These are phyloP conservation scores for Asteroscopus sphinx DNA, from an alignment of 2,888 invertebrate genomes.

Conservation along the genomic window DNA sequence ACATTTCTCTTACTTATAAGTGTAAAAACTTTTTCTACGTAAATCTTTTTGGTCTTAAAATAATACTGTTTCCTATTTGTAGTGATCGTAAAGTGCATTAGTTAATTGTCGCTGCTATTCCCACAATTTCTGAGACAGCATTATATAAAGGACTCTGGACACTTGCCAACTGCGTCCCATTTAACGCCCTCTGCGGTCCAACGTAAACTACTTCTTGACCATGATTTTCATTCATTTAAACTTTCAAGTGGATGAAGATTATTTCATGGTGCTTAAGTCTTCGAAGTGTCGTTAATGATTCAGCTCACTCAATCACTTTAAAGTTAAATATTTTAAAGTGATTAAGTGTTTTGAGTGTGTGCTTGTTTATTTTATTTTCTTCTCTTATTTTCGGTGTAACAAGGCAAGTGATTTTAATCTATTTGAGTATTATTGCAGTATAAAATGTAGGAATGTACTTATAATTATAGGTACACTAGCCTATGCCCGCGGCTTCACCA, in stretches of 20 bases:
- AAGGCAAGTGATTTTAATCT: no score
- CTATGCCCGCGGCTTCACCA: no score
- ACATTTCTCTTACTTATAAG: neutral
- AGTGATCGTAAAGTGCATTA: slow-evolving; percentile 10
- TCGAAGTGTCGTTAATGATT: slow-evolving; percentile 1
- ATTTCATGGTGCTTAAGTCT: slow-evolving; percentile 8
- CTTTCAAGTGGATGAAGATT: slow-evolving; percentile 4
- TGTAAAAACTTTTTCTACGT: neutral
- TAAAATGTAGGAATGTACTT: no score
- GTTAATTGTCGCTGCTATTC: slow-evolving; percentile 9
- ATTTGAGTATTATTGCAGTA: no score
- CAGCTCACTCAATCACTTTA: neutral
- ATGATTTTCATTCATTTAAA: slow-evolving; percentile 23
- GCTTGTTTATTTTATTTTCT: neutral
- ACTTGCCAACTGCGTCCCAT: slow-evolving; percentile 20
- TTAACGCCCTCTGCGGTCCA: slow-evolving; percentile 15
- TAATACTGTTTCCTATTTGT: slow-evolving; percentile 2
- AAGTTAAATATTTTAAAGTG: no score
- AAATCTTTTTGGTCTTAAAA: neutral
- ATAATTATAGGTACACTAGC: no score
- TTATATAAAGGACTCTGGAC: slow-evolving; percentile 21
- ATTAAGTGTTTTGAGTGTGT: no score
- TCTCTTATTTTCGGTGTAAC: no score
- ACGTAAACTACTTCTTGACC: slow-evolving; percentile 29
- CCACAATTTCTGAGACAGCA: slow-evolving; percentile 13